Conservation (phyloP, 1,140 invertebrate genomes). For the Ylistrum balloti region DNA sequence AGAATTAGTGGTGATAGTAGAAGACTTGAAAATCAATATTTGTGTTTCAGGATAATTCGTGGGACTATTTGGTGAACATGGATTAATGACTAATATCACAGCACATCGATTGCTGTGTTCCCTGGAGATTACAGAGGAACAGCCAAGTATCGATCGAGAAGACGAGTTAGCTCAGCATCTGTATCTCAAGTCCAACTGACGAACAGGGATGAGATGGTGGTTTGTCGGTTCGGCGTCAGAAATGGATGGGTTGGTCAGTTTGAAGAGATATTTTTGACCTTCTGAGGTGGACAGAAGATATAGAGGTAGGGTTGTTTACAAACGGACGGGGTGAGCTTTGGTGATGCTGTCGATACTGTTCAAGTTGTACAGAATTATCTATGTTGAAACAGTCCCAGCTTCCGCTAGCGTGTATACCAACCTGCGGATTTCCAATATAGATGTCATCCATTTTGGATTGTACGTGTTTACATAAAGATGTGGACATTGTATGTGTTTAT, state of each 20-base stretch:
- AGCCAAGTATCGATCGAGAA: background rate
- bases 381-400: no score
- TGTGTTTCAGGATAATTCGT: background rate
- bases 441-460: no score
- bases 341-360: no score
- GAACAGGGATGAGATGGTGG: background rate
- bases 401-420: no score
- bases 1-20: no score
- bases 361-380: no score
- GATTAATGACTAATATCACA: background rate
- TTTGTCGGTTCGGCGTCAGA: background rate
- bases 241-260: background rate
- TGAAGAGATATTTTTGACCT: background rate
- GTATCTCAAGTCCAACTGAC: background rate
- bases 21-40: no score
- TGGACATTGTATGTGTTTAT: no score
- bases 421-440: no score
- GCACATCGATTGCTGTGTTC: background rate
- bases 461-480: no score
- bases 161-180: background rate
- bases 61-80: background rate
- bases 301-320: background rate
- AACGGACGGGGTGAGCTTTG: no score
- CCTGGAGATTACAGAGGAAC: background rate
- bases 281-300: background rate